Conservation (phyloP, 2,113 vertebrate species). For the Pedionomus torquatus region DNA sequence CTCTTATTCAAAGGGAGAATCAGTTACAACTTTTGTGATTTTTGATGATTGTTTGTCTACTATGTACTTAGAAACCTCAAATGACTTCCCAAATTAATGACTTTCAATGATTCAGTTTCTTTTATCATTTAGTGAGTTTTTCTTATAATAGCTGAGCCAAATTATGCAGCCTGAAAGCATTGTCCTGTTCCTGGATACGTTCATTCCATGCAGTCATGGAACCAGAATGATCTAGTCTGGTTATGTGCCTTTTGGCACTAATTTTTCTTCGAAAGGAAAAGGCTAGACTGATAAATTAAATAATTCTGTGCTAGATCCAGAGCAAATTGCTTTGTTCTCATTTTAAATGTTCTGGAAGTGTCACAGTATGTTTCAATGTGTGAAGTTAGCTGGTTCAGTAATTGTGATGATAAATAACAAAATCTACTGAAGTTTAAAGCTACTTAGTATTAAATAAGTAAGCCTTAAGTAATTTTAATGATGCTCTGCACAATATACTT, state of each 20-base stretch:
- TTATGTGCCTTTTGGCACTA: slow-evolving; percentile 19
- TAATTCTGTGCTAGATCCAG: neutral
- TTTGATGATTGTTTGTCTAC: neutral
- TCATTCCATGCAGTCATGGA: neutral
- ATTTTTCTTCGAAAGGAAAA: neutral
- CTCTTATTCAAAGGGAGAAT: neutral
- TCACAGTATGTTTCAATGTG: neutral
- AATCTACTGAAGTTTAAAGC: neutral
- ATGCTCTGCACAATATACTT: neutral
- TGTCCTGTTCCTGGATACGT: neutral
- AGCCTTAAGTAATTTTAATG: neutral
- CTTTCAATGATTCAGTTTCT: neutral
- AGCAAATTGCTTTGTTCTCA: neutral
- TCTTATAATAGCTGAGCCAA: neutral
- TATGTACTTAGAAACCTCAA: neutral
- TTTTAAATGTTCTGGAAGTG: neutral
- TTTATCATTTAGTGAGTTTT: neutral
- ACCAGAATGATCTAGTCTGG: slow-evolving; percentile 7
- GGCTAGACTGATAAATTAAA: neutral
- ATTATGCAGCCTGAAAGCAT: neutral
- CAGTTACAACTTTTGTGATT: neutral
- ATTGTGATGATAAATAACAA: neutral
- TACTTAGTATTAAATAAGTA: neutral
- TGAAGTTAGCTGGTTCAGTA: neutral
- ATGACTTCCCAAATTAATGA: neutral